Evolutionary conservation across 2,888 invertebrate genomes (phyloP).

Genomic region (Drosophila pseudotakahashii): DNA sequence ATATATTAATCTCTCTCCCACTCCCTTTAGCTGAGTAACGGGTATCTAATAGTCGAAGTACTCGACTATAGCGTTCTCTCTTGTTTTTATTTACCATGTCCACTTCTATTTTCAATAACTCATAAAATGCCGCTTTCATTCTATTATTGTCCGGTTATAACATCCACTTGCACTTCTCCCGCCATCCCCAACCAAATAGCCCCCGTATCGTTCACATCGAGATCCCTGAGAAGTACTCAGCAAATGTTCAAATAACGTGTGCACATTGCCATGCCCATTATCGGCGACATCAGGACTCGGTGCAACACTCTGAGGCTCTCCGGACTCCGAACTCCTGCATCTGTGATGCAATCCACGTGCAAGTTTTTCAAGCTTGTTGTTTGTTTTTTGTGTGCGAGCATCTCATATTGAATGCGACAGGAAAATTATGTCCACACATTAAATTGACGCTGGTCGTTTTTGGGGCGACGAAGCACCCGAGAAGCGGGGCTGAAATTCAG

Average conservation of each 20-base stretch:
- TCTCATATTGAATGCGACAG: conserved; percentile 77
- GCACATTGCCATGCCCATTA: conserved; percentile 75
- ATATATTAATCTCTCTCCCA: no score
- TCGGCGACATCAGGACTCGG: conserved; percentile 60
- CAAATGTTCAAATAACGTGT: conserved; percentile 73
- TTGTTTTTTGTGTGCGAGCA: conserved; percentile 32
- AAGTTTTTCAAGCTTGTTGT: conserved; percentile 57
- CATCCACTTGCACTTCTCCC: conserved; percentile 2
- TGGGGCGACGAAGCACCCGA: conserved; percentile 24
- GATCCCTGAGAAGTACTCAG: conserved; percentile 48
- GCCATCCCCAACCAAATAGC: conserved; percentile 28
- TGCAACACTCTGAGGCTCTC: conserved; percentile 37
- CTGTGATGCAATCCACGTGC: conserved; percentile 75
- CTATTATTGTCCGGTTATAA: conserved; percentile 3
- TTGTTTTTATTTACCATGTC: background rate
- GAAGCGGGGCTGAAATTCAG: conserved; percentile 10
- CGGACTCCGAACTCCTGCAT: conserved; percentile 40
- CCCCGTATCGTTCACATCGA: conserved; percentile 40
- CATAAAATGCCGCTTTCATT: conserved; percentile 6
- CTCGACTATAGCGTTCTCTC: no score
- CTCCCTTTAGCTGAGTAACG: no score
- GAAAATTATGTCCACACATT: conserved; percentile 80
- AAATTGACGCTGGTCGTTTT: conserved; percentile 65
- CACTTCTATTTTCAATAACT: background rate
- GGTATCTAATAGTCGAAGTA: no score